Evolutionary conservation across 2,113 vertebrate species (phyloP).

Genomic region (Gulo gulo): DNA sequence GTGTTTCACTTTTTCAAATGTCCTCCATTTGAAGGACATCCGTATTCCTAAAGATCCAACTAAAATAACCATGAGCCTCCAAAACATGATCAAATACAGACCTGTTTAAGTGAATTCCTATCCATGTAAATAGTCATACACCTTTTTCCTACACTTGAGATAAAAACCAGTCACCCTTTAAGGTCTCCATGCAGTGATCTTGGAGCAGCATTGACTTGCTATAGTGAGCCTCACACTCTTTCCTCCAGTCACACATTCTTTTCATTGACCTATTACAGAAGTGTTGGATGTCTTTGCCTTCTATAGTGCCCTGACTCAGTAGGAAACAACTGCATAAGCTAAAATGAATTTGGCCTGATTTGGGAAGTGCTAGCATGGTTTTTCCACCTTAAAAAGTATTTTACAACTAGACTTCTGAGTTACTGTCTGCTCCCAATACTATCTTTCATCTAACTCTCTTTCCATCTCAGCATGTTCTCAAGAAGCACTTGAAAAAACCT

Average conservation of each 20-base stretch:
- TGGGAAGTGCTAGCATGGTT: background rate
- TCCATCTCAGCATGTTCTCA: constrained; percentile 40
- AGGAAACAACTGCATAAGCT: constrained; percentile 57
- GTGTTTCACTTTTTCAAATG: constrained; percentile 6
- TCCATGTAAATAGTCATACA: background rate
- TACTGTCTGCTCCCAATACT: constrained; percentile 33
- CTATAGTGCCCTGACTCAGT: constrained; percentile 47
- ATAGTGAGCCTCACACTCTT: background rate
- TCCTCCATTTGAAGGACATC: background rate
- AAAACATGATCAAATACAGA: constrained; percentile 26
- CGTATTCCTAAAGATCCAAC: background rate
- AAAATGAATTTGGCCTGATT: constrained; percentile 57
- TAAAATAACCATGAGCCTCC: constrained; percentile 15
- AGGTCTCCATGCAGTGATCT: background rate
- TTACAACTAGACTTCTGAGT: constrained; percentile 47
- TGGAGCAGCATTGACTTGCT: background rate
- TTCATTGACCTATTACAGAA: constrained; percentile 61
- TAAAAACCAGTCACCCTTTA: background rate
- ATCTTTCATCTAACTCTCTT: constrained; percentile 46
- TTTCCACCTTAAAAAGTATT: constrained; percentile 66
- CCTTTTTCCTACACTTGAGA: background rate
- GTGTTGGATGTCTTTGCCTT: constrained; percentile 46
- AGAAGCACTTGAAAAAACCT: constrained; percentile 47
- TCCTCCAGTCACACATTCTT: constrained; percentile 29
- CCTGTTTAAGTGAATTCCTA: background rate